Conservation (phyloP, 2,797 vertebrate genomes). For the Falco berigora region DNA sequence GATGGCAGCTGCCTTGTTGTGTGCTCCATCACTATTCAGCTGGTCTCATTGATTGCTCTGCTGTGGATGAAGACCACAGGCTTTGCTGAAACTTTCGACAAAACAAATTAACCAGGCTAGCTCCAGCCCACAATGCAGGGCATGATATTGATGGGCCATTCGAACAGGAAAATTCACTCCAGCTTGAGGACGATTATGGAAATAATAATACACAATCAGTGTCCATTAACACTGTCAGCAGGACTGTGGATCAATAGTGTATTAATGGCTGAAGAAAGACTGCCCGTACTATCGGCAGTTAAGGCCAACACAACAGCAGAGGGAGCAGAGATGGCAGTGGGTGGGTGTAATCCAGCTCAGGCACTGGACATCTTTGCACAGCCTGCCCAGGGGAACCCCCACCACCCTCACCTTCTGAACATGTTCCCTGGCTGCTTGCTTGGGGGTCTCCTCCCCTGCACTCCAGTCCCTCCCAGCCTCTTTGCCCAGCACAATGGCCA, state of each 20-base stretch:
- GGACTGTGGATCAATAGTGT: conserved; percentile 31
- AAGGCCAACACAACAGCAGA: neutral
- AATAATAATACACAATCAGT: conserved; percentile 66
- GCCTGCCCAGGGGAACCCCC: neutral
- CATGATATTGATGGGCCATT: neutral
- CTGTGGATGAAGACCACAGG: conserved; percentile 4
- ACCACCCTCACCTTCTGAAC: neutral
- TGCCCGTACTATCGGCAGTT: neutral
- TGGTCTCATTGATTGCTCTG: neutral
- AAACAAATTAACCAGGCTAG: conserved; percentile 38
- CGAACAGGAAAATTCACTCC: conserved; percentile 59
- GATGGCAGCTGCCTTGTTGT: neutral
- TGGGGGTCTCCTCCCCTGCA: neutral
- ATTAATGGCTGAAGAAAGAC: conserved; percentile 56
- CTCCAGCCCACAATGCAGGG: neutral
- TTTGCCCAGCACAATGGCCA: neutral
- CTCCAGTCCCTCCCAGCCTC: neutral
- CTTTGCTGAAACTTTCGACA: neutral
- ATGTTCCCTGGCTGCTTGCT: neutral
- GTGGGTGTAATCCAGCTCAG: neutral
- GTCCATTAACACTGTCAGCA: conserved; percentile 46
- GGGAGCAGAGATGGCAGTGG: neutral
- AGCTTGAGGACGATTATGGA: conserved; percentile 59
- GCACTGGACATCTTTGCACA: neutral
- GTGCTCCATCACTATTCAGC: neutral